Percentiles rank a stretch among this genome's conserved stretches.
Evolutionary conservation across 2,113 vertebrate genomes (phyloP).

Genomic region (Xyliphius kryptos): DNA sequence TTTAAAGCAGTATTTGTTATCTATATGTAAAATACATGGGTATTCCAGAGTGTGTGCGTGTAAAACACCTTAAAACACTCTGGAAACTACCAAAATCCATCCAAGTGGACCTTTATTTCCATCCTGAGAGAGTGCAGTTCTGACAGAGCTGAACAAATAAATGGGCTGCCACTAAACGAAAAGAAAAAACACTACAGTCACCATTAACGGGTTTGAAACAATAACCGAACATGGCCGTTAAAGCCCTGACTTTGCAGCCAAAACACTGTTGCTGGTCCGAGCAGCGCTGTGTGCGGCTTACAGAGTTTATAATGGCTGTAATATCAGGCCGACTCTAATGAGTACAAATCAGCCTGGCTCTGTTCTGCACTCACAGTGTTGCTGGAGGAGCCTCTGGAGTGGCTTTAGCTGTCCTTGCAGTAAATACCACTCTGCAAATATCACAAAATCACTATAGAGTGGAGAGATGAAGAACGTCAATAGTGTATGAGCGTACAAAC

Average conservation of each 20-base stretch:
- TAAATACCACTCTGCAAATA: conserved; percentile 25
- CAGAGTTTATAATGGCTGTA: conserved; percentile 26
- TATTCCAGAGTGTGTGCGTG: conserved; percentile 27
- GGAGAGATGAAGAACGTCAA: conserved; percentile 28
- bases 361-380: conserved; percentile 16
- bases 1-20: conserved; percentile 31
- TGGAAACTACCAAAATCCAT: not conserved
- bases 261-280: conserved; percentile 16
- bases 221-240: conserved; percentile 21
- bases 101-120: not conserved
- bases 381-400: conserved; percentile 4
- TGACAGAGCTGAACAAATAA: conserved; percentile 6
- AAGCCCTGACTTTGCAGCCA: conserved; percentile 25
- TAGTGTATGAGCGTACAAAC: not conserved
- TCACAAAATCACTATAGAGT: conserved; percentile 20
- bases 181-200: not conserved
- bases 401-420: conserved; percentile 8
- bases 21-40: conserved; percentile 42
- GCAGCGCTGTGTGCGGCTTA: conserved; percentile 9
- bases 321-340: conserved; percentile 22
- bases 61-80: conserved; percentile 11
- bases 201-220: conserved; percentile 22
- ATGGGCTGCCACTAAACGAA: conserved; percentile 14
- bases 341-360: conserved; percentile 27
- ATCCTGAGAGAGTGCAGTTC: not conserved